phyloP scores from a whole-genome alignment of 2,888 invertebrate species.

The Drosophila subsilvestris region DNA sequence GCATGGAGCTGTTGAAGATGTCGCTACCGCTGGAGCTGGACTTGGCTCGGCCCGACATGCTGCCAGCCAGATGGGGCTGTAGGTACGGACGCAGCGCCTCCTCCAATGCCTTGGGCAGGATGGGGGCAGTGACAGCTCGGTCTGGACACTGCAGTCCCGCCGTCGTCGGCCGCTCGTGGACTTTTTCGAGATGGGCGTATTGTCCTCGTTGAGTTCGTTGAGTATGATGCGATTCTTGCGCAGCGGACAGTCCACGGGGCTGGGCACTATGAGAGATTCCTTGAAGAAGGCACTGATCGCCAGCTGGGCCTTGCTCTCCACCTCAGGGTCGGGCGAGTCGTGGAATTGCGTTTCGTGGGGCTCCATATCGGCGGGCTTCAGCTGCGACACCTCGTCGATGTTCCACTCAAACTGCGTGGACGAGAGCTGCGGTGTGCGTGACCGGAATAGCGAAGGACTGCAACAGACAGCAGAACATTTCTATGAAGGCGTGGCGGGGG shows the following conservation, averaged over 20 bases:
- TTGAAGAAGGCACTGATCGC: slow-evolving; percentile 85
- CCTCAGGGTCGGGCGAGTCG: slow-evolving; percentile 85
- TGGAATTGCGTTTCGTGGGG: slow-evolving; percentile 86
- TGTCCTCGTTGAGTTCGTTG: slow-evolving; percentile 63
- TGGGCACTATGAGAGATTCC: slow-evolving; percentile 83
- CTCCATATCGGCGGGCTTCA: slow-evolving; percentile 87
- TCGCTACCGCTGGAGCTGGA: slow-evolving; percentile 52
- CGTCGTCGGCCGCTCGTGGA: slow-evolving; percentile 52
- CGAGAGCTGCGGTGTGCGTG: slow-evolving; percentile 80
- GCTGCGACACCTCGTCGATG: slow-evolving; percentile 88
- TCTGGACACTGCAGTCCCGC: slow-evolving; percentile 85
- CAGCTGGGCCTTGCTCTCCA: slow-evolving; percentile 87
- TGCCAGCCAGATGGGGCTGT: slow-evolving; percentile 83
- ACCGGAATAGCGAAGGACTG: slow-evolving; percentile 83
- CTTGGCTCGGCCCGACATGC: slow-evolving; percentile 18
- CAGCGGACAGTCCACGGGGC: slow-evolving; percentile 83
- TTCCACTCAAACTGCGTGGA: slow-evolving; percentile 87
- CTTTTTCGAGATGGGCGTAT: slow-evolving; percentile 79
- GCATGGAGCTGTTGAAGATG: slow-evolving; percentile 81
- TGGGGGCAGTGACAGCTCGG: slow-evolving; percentile 86
- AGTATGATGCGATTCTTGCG: slow-evolving; percentile 82
- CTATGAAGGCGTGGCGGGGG: not conserved
- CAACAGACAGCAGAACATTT: not conserved
- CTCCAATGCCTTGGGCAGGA: slow-evolving; percentile 86
- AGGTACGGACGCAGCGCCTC: slow-evolving; percentile 86